These are phyloP conservation scores for Campoletis sonorensis DNA, from an alignment of 1,140 invertebrate genomes.

Conservation along the genomic window DNA sequence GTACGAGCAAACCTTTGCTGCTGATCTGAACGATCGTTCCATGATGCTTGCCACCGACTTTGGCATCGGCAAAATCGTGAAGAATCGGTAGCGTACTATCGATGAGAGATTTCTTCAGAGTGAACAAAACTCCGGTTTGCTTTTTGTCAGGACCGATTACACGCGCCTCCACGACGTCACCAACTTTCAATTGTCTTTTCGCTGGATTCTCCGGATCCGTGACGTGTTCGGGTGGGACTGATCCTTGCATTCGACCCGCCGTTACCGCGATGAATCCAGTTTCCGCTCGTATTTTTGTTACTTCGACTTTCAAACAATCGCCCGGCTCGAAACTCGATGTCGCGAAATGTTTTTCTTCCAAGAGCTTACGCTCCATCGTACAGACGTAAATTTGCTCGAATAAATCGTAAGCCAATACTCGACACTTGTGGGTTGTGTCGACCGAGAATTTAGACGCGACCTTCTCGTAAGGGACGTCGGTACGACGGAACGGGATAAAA, in stretches of 20 bases:
- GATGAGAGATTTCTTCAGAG: slow-evolving; percentile 79
- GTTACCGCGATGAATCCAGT: slow-evolving; percentile 66
- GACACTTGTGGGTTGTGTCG: slow-evolving; percentile 77
- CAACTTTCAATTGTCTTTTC: slow-evolving; percentile 69
- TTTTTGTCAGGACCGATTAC: slow-evolving; percentile 74
- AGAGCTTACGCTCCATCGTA: slow-evolving; percentile 76
- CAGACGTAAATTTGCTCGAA: slow-evolving; percentile 80
- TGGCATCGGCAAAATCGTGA: slow-evolving; percentile 71
- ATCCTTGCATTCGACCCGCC: slow-evolving; percentile 67
- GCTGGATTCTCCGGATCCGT: slow-evolving; percentile 57
- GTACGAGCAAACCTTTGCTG: slow-evolving; percentile 76
- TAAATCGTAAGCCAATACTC: slow-evolving; percentile 78
- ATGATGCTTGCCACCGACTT: slow-evolving; percentile 76
- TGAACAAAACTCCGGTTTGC: slow-evolving; percentile 75
- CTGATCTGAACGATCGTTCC: slow-evolving; percentile 77
- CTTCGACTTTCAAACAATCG: slow-evolving; percentile 73
- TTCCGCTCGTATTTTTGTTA: slow-evolving; percentile 66
- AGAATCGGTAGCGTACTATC: slow-evolving; percentile 75
- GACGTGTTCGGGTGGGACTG: slow-evolving; percentile 64
- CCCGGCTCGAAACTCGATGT: slow-evolving; percentile 77
- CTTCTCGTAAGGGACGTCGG: slow-evolving; percentile 71
- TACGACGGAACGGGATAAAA: slow-evolving; percentile 77
- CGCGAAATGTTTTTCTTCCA: slow-evolving; percentile 76
- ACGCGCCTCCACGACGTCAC: slow-evolving; percentile 75
- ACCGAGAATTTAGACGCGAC: slow-evolving; percentile 74